Evolutionary conservation across 2,888 invertebrate species (phyloP), one percentile per base, ranked within the genome.

Genomic region (Eucera pruinosa): DNA sequence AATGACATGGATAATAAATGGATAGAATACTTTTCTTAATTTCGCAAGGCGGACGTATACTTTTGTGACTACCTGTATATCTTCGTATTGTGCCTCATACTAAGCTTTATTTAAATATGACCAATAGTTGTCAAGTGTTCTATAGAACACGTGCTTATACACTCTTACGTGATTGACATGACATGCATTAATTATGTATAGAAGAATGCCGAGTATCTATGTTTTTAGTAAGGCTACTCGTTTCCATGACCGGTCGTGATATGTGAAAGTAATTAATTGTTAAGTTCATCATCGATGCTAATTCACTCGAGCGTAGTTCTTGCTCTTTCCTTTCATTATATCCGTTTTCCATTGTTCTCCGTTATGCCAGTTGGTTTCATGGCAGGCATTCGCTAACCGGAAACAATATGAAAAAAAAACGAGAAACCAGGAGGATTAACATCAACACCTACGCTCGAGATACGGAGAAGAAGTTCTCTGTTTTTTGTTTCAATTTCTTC

Each of bases 331-430:
- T 66, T 68, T 61, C 62, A 68, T 76, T 68, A 61, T 76, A 77
- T 61, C 60, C 72, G 80, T 75, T 82, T 71, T 67, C 71, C 50
- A 82, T 81, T 81, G 81, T 81, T 81, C 75, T 52, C 55, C 81
- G 83, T 81, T 75, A 74, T 83, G 81, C 75, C 64, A 43, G 67
- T 45, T 79, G 79, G 15, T 71, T 82, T 57, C 62, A 48, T 60
- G 70, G 43, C 43, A 48, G 39, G 50, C 39, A 57, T 54, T 52
- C 68, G 78, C 79, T 78, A 67, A 55, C 80, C 80, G 80, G 81
- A 81, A 81, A 47, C 67, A 48, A 25, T 60, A 27, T 60, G 61
- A 60, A 61, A 82, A 73, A 64, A 60, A 47, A 54, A 41, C 60
- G 55, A 48, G 50, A 48, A 55, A 47, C 82, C 33, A n/a, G 62